Evolutionary conservation across 2,797 vertebrate genomes (phyloP).

Genomic region (Pantherophis alleghaniensis): DNA sequence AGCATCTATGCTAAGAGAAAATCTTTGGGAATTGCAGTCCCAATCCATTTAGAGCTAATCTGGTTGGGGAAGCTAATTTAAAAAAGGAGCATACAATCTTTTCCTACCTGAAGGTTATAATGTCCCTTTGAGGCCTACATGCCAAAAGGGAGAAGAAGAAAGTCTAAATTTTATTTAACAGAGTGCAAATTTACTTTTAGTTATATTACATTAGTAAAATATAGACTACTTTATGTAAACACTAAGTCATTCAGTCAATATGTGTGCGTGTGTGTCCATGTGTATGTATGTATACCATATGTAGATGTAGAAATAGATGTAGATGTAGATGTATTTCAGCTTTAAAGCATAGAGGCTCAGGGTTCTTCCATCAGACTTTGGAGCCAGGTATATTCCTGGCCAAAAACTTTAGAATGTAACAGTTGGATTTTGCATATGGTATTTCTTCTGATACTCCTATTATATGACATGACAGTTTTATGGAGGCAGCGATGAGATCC

Average conservation of each 20-base stretch:
- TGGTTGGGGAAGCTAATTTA: neutral
- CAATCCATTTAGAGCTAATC: neutral
- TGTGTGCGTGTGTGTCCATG: neutral
- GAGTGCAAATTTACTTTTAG: neutral
- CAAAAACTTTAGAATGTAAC: neutral
- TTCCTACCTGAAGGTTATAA: neutral
- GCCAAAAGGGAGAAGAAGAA: neutral
- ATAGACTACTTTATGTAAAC: neutral
- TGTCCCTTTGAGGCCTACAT: neutral
- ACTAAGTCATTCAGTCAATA: neutral
- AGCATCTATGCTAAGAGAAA: neutral
- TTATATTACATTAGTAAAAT: neutral
- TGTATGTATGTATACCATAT: neutral
- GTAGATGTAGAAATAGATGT: no score
- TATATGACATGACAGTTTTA: neutral
- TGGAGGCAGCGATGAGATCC: neutral
- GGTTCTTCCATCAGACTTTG: neutral
- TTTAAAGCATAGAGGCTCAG: neutral
- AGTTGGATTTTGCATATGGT: neutral
- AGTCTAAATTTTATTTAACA: neutral
- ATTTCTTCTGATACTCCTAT: neutral
- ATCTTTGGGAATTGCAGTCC: neutral
- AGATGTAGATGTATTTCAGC: neutral
- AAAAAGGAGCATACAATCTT: neutral
- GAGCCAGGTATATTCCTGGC: neutral